Conservation (phyloP, 2,888 invertebrate species). For the Plagiodera versicolora region DNA sequence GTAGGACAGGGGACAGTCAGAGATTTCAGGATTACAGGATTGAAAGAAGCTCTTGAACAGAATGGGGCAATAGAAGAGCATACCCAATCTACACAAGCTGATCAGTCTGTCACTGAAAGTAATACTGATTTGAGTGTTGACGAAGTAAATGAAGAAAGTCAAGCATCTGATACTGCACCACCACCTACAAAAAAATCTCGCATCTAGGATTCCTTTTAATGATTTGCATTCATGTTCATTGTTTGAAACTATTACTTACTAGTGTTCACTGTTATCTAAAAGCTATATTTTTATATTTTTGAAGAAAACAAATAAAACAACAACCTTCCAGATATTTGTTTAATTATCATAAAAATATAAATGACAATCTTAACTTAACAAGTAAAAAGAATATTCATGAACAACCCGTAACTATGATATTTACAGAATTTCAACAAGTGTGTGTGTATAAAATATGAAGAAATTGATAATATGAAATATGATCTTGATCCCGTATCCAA, state of each 20-base stretch:
- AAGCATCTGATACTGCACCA: slow-evolving; percentile 19
- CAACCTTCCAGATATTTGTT: background rate
- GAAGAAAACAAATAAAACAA: background rate
- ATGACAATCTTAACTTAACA: slow-evolving; percentile 18
- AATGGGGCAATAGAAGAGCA: slow-evolving; percentile 14
- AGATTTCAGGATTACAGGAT: slow-evolving; percentile 62
- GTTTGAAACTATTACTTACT: too few species aligned
- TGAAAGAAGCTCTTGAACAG: slow-evolving; percentile 59
- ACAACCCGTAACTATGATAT: slow-evolving; percentile 37
- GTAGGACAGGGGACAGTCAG: slow-evolving; percentile 65
- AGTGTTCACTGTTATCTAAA: too few species aligned
- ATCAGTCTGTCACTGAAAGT: slow-evolving; percentile 4
- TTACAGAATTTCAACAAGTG: slow-evolving; percentile 38
- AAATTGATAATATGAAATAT: slow-evolving; percentile 13
- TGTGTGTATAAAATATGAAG: slow-evolving; percentile 28
- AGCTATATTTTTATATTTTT: background rate
- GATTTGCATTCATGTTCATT: too few species aligned
- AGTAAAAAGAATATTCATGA: slow-evolving; percentile 24
- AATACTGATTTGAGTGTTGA: slow-evolving; percentile 9
- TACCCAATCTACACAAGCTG: slow-evolving; percentile 18
- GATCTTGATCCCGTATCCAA: too few species aligned
- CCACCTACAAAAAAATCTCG: slow-evolving; percentile 35
- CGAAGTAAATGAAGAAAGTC: background rate
- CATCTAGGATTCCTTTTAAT: background rate
- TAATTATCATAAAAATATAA: slow-evolving; percentile 32